phyloP scores from a whole-genome alignment of 2,113 vertebrate genomes.

The Psophia crepitans region DNA sequence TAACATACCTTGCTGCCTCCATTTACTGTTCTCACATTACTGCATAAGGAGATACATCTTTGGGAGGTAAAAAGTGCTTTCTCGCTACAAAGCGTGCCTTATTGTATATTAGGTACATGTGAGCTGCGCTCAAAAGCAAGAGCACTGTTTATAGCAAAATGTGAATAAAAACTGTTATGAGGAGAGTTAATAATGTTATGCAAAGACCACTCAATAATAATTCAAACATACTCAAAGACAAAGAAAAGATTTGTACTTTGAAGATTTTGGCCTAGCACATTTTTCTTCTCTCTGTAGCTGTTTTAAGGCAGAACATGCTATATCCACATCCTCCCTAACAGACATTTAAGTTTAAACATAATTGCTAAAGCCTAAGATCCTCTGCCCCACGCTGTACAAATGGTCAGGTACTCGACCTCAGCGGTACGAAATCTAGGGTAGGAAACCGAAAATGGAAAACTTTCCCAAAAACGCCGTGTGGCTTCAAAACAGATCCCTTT shows the following conservation, averaged over 20 bases:
- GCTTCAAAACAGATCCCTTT: neutral
- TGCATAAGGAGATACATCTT: neutral
- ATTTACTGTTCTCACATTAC: neutral
- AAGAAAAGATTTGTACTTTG: neutral
- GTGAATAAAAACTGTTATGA: neutral
- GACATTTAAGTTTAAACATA: neutral
- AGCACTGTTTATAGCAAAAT: neutral
- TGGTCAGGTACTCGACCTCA: neutral
- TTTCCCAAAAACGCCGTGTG: neutral
- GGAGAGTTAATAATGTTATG: neutral
- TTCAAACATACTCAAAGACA: neutral
- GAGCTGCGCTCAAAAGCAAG: neutral
- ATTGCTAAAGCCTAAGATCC: neutral
- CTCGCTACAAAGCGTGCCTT: neutral
- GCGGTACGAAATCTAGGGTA: neutral
- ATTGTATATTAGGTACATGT: neutral
- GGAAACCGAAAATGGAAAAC: neutral
- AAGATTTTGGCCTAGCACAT: neutral
- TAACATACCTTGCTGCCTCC: neutral
- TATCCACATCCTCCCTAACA: neutral
- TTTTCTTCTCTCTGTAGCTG: neutral
- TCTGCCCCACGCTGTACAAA: neutral
- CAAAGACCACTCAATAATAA: neutral
- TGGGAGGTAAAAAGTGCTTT: neutral
- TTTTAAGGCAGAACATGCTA: neutral